These are phyloP conservation scores for Prinia subflava DNA, from an alignment of 2,113 vertebrate species.

Conservation along the genomic window DNA sequence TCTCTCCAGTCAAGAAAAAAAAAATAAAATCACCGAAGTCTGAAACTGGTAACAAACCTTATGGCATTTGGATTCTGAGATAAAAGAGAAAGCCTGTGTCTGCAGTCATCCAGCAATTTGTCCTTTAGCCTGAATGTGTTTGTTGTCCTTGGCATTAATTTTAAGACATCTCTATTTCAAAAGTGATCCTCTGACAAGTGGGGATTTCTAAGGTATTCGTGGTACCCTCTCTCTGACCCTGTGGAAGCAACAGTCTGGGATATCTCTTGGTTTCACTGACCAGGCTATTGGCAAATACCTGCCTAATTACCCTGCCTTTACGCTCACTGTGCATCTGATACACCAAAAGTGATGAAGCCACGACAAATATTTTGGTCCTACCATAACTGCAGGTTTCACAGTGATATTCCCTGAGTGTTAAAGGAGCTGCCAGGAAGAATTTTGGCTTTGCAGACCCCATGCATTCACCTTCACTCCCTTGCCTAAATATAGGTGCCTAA, in stretches of 20 bases:
- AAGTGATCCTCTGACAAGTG: not conserved
- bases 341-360: not conserved
- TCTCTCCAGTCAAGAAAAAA: not conserved
- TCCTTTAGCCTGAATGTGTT: not conserved
- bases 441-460: not conserved
- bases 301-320: not conserved
- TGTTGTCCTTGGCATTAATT: not conserved
- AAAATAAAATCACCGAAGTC: not conserved
- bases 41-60: slow-evolving; percentile 14
- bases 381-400: not conserved
- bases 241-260: not conserved
- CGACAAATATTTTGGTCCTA: not conserved
- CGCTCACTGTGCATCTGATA: not conserved
- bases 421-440: not conserved
- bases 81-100: not conserved
- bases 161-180: not conserved
- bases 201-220: not conserved
- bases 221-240: not conserved
- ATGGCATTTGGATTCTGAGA: not conserved
- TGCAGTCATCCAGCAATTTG: not conserved
- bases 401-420: not conserved
- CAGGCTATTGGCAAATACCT: not conserved
- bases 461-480: not conserved
- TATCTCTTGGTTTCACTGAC: not conserved
- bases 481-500: not conserved